Percentiles rank a stretch among this genome's conserved stretches.
Evolutionary conservation across 1,140 invertebrate species (phyloP).

Genomic region (Sycobia sp.): DNA sequence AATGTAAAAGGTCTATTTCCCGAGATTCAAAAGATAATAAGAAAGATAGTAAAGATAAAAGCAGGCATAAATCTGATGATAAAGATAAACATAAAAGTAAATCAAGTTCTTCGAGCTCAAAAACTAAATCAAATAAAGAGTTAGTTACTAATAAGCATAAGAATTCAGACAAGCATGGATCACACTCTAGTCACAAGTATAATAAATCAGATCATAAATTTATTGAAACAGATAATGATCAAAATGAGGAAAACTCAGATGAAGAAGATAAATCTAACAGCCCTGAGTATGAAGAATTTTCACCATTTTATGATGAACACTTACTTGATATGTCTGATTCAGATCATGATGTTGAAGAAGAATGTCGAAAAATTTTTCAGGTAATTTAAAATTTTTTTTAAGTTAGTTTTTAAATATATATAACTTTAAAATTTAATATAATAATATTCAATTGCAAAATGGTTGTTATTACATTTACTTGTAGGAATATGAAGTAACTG

Average conservation of each 20-base stretch:
- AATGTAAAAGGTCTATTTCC: slow-evolving; percentile 32
- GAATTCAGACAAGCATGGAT: slow-evolving; percentile 31
- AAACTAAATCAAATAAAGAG: slow-evolving; percentile 26
- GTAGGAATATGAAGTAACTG: slow-evolving; percentile 57
- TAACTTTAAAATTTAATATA: not conserved
- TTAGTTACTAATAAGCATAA: no score
- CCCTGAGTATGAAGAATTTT: slow-evolving; percentile 37
- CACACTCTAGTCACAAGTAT: slow-evolving; percentile 42
- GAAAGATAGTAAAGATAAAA: slow-evolving; percentile 30
- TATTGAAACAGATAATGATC: slow-evolving; percentile 36
- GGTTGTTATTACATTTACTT: no score
- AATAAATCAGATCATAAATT: slow-evolving; percentile 40
- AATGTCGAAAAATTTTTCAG: slow-evolving; percentile 78
- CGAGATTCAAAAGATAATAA: slow-evolving; percentile 39
- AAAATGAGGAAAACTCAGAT: slow-evolving; percentile 25
- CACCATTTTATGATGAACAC: slow-evolving; percentile 43
- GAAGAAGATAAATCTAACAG: slow-evolving; percentile 39
- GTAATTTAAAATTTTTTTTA: slow-evolving; percentile 50
- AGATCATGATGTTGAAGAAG: slow-evolving; percentile 69
- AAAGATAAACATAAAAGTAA: slow-evolving; percentile 42
- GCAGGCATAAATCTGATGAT: slow-evolving; percentile 41
- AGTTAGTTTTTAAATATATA: slow-evolving; percentile 6
- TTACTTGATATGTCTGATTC: slow-evolving; percentile 54
- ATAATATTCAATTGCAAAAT: slow-evolving; percentile 18
- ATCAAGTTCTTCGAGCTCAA: slow-evolving; percentile 39